These are phyloP conservation scores for Thymallus thymallus DNA, from an alignment of 2,113 vertebrate species.

Conservation along the genomic window DNA sequence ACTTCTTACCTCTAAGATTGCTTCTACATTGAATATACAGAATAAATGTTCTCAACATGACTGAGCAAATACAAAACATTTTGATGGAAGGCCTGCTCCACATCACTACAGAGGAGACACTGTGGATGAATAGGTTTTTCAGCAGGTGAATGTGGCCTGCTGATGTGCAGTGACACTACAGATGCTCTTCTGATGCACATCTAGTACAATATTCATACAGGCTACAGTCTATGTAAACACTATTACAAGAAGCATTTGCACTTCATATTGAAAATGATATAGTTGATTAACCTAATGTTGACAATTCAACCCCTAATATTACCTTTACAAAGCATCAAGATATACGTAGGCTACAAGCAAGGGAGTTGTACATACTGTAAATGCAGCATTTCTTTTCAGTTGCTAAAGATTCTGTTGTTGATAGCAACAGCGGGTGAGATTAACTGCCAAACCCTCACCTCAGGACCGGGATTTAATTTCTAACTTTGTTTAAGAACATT, in stretches of 20 bases:
- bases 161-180: too few species aligned
- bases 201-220: background rate
- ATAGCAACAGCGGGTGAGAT: slow-evolving; percentile 30
- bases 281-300: too few species aligned
- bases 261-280: too few species aligned
- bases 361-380: slow-evolving; percentile 16
- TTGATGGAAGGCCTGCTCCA: slow-evolving; percentile 46
- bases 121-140: slow-evolving; percentile 29
- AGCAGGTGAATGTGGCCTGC: background rate
- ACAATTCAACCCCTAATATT: too few species aligned
- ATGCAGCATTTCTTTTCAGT: slow-evolving; percentile 16
- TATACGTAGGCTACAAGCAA: background rate
- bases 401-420: slow-evolving; percentile 48
- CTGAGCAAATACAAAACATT: slow-evolving; percentile 37
- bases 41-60: slow-evolving; percentile 51
- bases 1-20: background rate
- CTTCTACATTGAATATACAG: slow-evolving; percentile 47
- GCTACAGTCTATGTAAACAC: background rate
- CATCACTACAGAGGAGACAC: slow-evolving; percentile 37
- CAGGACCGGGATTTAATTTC: slow-evolving; percentile 62
- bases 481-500: slow-evolving; percentile 51
- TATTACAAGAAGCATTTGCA: too few species aligned
- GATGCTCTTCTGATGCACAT: background rate
- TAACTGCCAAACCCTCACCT: slow-evolving; percentile 48
- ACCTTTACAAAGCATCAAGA: too few species aligned